A percentile compares a stretch with the other conserved stretches of the same genome.
Evolutionary conservation across 1,140 invertebrate species (phyloP).

Genomic region (Copidosoma floridanum): DNA sequence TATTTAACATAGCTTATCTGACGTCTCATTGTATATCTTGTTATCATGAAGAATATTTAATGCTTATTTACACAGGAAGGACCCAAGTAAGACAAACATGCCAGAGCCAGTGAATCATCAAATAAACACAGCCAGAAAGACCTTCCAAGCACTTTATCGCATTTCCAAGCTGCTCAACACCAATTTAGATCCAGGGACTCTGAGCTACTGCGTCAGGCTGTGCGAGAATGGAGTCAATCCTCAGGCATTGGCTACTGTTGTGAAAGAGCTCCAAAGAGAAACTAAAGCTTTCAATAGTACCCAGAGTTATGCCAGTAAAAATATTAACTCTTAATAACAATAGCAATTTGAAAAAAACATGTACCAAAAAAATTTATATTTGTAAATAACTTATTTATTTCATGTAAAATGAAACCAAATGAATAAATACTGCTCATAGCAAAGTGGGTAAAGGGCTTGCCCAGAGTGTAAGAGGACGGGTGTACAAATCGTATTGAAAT

Average conservation of each 20-base stretch:
- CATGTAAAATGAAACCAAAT: too few relatives aligned
- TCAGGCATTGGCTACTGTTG: conserved; percentile 74
- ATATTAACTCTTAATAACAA: conserved; percentile 30
- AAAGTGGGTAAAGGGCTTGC: too few relatives aligned
- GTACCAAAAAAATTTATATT: too few relatives aligned
- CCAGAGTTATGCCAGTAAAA: conserved; percentile 28
- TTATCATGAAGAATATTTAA: too few relatives aligned
- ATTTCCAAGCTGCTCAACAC: conserved; percentile 80
- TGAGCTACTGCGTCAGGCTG: conserved; percentile 79
- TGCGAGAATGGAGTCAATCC: conserved; percentile 85
- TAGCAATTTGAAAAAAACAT: too few relatives aligned
- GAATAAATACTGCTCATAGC: too few relatives aligned
- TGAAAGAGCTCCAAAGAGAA: conserved; percentile 72
- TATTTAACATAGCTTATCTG: too few relatives aligned
- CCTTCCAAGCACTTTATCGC: conserved; percentile 70
- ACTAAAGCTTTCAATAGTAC: conserved; percentile 45
- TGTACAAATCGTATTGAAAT: too few relatives aligned
- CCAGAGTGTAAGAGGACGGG: too few relatives aligned
- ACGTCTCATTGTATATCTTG: too few relatives aligned
- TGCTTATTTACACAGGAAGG: conserved; percentile 37
- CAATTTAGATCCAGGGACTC: conserved; percentile 76
- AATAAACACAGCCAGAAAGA: conserved; percentile 66
- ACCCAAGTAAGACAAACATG: conserved; percentile 48
- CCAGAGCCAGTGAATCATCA: conserved; percentile 55
- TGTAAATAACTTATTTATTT: too few relatives aligned